These are phyloP conservation scores for Nothocercus julius DNA, from an alignment of 2,113 vertebrate species.

Conservation along the genomic window DNA sequence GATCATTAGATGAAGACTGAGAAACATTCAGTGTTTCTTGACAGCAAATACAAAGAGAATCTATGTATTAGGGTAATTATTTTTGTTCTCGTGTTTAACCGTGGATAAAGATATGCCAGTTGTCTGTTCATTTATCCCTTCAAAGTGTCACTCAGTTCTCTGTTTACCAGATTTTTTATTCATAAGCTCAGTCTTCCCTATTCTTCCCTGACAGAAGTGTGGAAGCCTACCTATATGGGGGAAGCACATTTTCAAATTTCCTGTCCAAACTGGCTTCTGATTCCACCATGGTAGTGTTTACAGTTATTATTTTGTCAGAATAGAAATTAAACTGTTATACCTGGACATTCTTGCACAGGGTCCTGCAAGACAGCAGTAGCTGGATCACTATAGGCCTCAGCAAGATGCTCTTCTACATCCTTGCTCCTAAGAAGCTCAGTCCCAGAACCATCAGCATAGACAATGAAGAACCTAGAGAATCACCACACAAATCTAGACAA, in stretches of 20 bases:
- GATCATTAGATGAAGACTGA: not conserved
- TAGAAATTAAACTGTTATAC: slow-evolving; percentile 53
- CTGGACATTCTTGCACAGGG: slow-evolving; percentile 79
- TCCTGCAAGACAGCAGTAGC: slow-evolving; percentile 82
- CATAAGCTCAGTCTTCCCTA: not conserved
- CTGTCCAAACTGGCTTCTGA: not conserved
- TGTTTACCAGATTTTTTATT: not conserved
- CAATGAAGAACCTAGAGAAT: slow-evolving; percentile 84
- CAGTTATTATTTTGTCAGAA: not conserved
- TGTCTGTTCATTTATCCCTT: not conserved
- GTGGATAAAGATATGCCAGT: not conserved
- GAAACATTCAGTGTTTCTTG: not conserved
- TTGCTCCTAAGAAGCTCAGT: slow-evolving; percentile 84
- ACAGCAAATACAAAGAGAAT: not conserved
- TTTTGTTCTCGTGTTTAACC: not conserved
- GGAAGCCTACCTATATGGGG: fast-evolving
- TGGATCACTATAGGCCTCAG: slow-evolving; percentile 75
- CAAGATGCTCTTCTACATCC: slow-evolving; percentile 78
- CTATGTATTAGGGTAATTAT: not conserved
- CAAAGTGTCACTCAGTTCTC: not conserved
- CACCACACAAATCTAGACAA: not conserved
- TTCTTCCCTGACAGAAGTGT: not conserved
- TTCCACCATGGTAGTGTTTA: not conserved
- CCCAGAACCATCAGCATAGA: slow-evolving; percentile 86
- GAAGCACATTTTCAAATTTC: not conserved